Evolutionary conservation across 1,140 invertebrate genomes (phyloP).

Genomic region (Trinorchestia longiramus): DNA sequence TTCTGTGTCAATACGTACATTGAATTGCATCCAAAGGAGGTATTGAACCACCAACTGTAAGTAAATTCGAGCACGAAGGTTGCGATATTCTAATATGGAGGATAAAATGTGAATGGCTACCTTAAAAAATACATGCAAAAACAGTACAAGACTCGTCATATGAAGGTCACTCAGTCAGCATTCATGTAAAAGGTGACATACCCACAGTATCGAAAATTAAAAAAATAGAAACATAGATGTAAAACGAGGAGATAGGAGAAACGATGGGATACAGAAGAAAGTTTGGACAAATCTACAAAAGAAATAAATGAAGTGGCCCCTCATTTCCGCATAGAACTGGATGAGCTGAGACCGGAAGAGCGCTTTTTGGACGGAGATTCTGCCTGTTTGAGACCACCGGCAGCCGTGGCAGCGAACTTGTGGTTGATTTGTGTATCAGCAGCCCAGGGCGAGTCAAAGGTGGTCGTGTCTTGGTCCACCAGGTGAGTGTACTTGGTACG

Average conservation of each 20-base stretch:
- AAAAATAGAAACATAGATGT: background rate
- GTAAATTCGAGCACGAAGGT: background rate
- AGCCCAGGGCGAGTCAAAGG: slow-evolving; percentile 97
- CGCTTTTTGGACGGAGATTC: slow-evolving; percentile 76
- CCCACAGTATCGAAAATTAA: background rate
- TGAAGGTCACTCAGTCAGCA: background rate
- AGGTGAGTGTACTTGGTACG: slow-evolving; percentile 99
- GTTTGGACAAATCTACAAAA: background rate
- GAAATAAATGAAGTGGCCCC: background rate
- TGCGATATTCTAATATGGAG: background rate
- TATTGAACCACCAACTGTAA: background rate
- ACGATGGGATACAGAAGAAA: background rate
- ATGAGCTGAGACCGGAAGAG: background rate
- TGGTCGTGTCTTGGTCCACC: slow-evolving; percentile 98
- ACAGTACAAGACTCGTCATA: background rate
- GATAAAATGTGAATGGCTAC: background rate
- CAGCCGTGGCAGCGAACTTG: slow-evolving; percentile 89
- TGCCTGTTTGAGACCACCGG: slow-evolving; percentile 93
- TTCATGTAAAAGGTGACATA: background rate
- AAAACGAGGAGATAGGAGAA: background rate
- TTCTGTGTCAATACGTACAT: too few species aligned
- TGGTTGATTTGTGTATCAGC: slow-evolving; percentile 88
- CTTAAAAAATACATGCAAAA: background rate
- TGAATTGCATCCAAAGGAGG: too few species aligned
- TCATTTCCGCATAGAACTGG: slow-evolving; percentile 25